These are phyloP conservation scores for Pipistrellus nathusii DNA, from an alignment of 2,797 vertebrate species.

Conservation along the genomic window DNA sequence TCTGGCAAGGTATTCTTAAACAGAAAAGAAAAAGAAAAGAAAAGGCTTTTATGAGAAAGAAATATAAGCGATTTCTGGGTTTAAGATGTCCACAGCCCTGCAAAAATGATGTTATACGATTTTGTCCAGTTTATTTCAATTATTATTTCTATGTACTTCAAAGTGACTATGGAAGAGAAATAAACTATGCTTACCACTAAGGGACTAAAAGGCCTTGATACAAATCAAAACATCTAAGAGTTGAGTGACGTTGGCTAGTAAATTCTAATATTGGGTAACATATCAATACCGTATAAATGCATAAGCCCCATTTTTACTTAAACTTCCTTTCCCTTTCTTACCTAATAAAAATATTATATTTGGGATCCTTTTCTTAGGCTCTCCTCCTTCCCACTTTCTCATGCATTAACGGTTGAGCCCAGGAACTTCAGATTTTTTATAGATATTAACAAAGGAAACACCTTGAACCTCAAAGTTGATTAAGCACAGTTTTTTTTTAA, in stretches of 20 bases:
- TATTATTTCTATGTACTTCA: neutral
- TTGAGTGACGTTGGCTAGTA: neutral
- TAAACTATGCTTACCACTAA: neutral
- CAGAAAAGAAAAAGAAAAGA: conserved; percentile 69
- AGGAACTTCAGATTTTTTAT: neutral
- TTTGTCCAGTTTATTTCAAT: neutral
- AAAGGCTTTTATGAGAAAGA: neutral
- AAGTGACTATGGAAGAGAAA: conserved; percentile 12
- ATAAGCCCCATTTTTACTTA: neutral
- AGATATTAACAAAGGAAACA: neutral
- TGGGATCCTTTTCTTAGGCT: too few species aligned
- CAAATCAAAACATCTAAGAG: neutral
- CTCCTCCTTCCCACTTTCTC: neutral
- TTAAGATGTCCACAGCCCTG: neutral
- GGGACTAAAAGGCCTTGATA: neutral
- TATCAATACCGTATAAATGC: neutral
- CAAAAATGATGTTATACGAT: conserved; percentile 27
- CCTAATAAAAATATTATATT: too few species aligned
- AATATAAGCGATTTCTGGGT: conserved; percentile 14
- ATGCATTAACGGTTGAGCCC: neutral
- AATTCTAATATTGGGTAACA: neutral
- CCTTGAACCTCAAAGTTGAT: neutral
- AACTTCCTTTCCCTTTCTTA: neutral
- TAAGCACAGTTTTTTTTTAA: neutral
- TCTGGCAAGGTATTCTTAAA: conserved; percentile 15